Percentiles rank a stretch among this genome's conserved stretches.
phyloP scores from a whole-genome alignment of 2,113 vertebrate species.

The Mellivora capensis region DNA sequence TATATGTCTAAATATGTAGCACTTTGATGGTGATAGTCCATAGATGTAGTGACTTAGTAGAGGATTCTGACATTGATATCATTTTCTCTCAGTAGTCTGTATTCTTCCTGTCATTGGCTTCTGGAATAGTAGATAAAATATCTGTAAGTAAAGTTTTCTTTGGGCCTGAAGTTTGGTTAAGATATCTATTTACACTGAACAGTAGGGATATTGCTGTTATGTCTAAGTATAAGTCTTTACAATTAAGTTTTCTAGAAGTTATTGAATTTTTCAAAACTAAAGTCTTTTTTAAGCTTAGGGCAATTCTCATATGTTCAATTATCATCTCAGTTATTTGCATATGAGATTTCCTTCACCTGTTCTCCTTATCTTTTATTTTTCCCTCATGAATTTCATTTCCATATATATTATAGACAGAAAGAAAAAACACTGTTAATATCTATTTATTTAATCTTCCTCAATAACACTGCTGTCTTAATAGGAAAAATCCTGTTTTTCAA shows the following conservation, averaged over 20 bases:
- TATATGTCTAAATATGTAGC: not conserved
- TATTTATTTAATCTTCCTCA: not conserved
- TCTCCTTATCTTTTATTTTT: not conserved
- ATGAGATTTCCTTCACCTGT: not conserved
- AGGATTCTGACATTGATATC: not conserved
- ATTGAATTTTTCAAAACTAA: not conserved
- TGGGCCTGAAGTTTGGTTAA: not conserved
- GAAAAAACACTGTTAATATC: not conserved
- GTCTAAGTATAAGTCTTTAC: not conserved
- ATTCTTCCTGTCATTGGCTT: not conserved
- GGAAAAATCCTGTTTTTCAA: not conserved
- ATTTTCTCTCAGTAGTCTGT: not conserved
- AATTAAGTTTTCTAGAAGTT: not conserved
- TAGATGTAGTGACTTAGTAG: not conserved
- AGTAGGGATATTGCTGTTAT: not conserved
- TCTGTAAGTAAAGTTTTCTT: not conserved
- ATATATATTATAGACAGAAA: not conserved
- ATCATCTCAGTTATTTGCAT: not conserved
- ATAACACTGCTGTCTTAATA: not conserved
- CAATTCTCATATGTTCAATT: not conserved
- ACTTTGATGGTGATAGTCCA: not conserved
- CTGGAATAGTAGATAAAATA: not conserved
- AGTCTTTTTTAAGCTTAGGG: not conserved
- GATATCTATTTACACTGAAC: not conserved
- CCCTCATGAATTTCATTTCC: not conserved